Evolutionary conservation across 2,113 vertebrate species (phyloP), one percentile per base, ranked within the genome.

Genomic region (Phrynocephalus versicolor): DNA sequence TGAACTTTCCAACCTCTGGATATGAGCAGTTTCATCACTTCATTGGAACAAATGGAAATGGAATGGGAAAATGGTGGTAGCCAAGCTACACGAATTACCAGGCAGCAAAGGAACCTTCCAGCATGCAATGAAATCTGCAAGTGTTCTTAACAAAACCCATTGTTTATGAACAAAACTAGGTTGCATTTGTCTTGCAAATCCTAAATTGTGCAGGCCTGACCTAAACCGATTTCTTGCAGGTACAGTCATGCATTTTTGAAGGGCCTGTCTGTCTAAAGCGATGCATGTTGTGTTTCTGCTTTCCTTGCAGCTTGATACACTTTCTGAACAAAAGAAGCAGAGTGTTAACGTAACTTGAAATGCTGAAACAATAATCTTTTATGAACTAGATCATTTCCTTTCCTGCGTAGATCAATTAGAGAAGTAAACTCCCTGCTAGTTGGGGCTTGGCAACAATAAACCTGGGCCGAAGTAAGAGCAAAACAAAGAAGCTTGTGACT

Each of bases 401-500:
- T 86, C 39, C n/a, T 35, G 58, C 16, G 37, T 37, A 80, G 70
- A 74, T 81, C 69, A 81, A 13, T 80, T 65, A 65, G 65, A 65
- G 65, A 85, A 62, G 3, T 12, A 30, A 60, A 64, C 58, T 35
- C 57, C 27, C 37, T 80, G 73, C 58, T 37, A 64, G 39, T 37
- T 18, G 69, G 30, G 55, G 57, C 78, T 86, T 81, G 65, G 19
- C 10, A 85, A 41, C 12, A 65, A 81, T 89, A 30, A 72, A 76
- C 85, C 69, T 7, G 3, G 58, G 12, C 27, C 83, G 51, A 9
- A 18, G 87, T 89, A 90, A 87, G 57, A 80, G 57, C 35, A 71
- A 91, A 86, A 76, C 45, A 90, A 8, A 85, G 39, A 85, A 45
- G 57, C 79, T 91, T 85, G 65, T 0, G 0, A 90, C 19, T 84